Base-by-base conservation (phyloP, 2,113 vertebrate genomes). In the Indicator maculatus region DNA sequence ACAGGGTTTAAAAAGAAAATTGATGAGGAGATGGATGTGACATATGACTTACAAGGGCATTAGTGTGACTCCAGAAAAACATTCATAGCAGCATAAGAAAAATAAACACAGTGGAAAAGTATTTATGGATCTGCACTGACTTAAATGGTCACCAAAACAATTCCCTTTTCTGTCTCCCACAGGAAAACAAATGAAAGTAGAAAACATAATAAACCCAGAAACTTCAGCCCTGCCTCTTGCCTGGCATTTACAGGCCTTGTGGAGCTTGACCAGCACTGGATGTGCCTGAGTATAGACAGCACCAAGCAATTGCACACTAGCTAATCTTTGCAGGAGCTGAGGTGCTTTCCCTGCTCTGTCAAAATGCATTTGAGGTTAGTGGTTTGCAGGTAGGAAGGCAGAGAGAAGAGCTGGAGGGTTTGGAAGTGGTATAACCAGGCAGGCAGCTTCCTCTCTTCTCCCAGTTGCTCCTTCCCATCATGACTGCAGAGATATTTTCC, bases 1-100 rank as follows among this genome's bases (percentile, higher is more conserved):
- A 82, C 70, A 66, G 44, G 19, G 30, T 86, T 90, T 89, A 65
- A 92, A 81, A 86, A 50, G 66, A 83, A 64, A 94, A 91, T 44
- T 91, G 86, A 88, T 91, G 92, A 83, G 65, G 83, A 88, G 77
- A 75, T 92, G 80, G 66, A 86, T 79, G 73, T 84, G 90, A 90
- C 63, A 53, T 21, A 45, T 20, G 59, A 89, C 45, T 79, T 92
- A 82, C 27, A 63, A 84, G 69, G 95, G 44, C 92, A 81, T 86
- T 83, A 77, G 24, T 60, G 70, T 50, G 82, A 86, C 83, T 74
- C 65, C 45, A 74, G 86, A 11, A 94, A 77, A 94, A 77, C 70
- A 83, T 60, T 78, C 70, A 81, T 36, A 64, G 83, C 73, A 31
- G 44, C 27, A 3, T 39, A 75, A 93, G 61, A 81, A 67, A 88